A percentile compares a stretch with the other conserved stretches of the same genome.
Conservation (phyloP, 2,113 vertebrate species). For the Podocnemis expansa region DNA sequence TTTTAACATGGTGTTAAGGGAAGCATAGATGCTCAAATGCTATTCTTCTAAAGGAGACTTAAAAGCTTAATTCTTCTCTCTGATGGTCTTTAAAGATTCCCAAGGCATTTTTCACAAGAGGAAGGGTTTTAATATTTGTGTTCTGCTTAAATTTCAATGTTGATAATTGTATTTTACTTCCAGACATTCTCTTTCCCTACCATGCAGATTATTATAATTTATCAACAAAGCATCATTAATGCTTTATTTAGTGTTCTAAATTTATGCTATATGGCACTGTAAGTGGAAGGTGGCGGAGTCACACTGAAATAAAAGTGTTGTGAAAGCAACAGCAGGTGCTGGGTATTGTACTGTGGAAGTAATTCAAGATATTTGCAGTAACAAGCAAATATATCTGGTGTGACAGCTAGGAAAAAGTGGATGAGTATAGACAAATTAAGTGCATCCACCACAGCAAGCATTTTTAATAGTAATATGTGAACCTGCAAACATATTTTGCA, state of each 20-base stretch:
- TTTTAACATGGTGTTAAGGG: conserved; percentile 34
- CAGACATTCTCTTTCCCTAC: conserved; percentile 6
- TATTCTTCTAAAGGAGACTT: conserved; percentile 43
- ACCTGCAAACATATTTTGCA: neutral
- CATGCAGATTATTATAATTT: conserved; percentile 51
- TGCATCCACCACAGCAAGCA: neutral
- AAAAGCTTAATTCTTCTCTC: conserved; percentile 9
- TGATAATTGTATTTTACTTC: conserved; percentile 33
- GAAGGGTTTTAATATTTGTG: conserved; percentile 49
- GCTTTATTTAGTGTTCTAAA: conserved; percentile 39
- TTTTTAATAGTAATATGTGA: neutral
- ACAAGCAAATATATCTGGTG: neutral
- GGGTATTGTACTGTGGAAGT: neutral
- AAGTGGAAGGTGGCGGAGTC: conserved; percentile 25
- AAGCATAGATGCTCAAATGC: neutral
- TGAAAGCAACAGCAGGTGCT: neutral
- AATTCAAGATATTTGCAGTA: neutral
- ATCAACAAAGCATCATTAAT: conserved; percentile 51
- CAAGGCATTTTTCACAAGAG: conserved; percentile 21
- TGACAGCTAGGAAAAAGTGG: neutral
- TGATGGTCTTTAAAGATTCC: conserved; percentile 66
- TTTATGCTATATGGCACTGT: conserved; percentile 11
- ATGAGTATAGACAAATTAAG: neutral
- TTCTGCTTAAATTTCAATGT: conserved; percentile 44
- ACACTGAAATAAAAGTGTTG: neutral